These are phyloP conservation scores for Dasyprocta punctata DNA, from an alignment of 2,113 vertebrate species.

Conservation along the genomic window DNA sequence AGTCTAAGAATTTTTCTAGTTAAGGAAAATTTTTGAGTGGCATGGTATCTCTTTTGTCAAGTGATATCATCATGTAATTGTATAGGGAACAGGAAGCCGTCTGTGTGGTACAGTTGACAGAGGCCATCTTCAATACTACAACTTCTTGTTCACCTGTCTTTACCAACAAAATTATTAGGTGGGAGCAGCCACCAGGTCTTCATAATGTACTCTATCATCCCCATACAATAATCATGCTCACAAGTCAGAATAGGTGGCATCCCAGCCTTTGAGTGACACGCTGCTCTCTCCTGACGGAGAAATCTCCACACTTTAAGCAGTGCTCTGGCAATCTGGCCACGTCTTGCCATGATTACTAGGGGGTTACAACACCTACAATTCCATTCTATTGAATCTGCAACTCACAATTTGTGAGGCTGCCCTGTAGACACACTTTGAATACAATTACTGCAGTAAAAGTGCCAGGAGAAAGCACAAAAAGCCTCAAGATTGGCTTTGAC, in stretches of 20 bases:
- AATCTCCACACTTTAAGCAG: not conserved
- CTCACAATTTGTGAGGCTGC: not conserved
- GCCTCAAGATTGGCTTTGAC: not conserved
- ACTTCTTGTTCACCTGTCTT: not conserved
- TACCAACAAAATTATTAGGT: not conserved
- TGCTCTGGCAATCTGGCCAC: not conserved
- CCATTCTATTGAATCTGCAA: not conserved
- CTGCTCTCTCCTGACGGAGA: not conserved
- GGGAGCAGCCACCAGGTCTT: not conserved
- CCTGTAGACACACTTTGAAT: not conserved
- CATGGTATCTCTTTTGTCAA: not conserved
- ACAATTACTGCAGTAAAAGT: not conserved
- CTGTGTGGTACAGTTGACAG: too few relatives aligned
- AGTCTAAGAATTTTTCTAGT: not conserved
- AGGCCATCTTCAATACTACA: not conserved
- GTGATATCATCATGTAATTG: not conserved
- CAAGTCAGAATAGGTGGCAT: not conserved
- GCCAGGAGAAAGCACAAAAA: not conserved
- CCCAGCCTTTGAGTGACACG: not conserved
- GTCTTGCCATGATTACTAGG: not conserved
- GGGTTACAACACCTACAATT: not conserved
- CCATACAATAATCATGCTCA: not conserved
- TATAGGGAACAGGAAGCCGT: not conserved
- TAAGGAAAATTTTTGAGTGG: not conserved
- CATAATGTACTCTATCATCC: not conserved